These are phyloP conservation scores for Nomada lathburiana DNA, from an alignment of 2,888 invertebrate genomes.

Conservation along the genomic window DNA sequence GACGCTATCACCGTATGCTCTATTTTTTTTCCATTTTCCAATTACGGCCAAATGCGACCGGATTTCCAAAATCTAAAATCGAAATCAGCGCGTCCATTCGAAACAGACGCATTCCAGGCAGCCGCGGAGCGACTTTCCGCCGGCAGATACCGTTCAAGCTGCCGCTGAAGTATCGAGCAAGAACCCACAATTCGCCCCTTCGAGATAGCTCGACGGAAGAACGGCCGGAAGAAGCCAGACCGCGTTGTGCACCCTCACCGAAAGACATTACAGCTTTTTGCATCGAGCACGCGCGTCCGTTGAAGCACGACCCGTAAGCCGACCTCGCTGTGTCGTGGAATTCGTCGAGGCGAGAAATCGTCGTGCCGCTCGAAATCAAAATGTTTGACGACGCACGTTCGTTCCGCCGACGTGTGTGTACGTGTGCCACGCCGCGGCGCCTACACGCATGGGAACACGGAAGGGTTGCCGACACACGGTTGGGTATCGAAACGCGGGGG, in stretches of 20 bases:
- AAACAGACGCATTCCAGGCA: too few relatives aligned
- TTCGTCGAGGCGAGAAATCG: constrained; percentile 65
- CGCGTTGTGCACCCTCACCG: neutral
- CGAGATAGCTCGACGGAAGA: neutral
- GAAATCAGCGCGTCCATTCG: too few relatives aligned
- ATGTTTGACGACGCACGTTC: constrained; percentile 73
- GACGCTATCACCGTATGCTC: neutral
- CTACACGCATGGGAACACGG: constrained; percentile 47
- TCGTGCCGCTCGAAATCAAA: constrained; percentile 70
- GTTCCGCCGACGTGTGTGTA: constrained; percentile 57
- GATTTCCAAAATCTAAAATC: too few relatives aligned
- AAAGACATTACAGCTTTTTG: constrained; percentile 12
- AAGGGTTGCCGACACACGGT: constrained; percentile 59
- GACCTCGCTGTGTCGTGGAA: neutral
- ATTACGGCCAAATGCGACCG: too few relatives aligned
- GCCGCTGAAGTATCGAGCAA: neutral
- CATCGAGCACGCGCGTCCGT: neutral
- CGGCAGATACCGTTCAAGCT: neutral
- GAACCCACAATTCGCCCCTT: constrained; percentile 4
- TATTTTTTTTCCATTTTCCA: neutral
- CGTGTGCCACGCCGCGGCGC: constrained; percentile 29
- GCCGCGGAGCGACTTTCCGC: too few relatives aligned
- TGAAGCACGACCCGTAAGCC: neutral
- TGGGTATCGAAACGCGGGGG: constrained; percentile 65
- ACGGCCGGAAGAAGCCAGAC: neutral